These are phyloP conservation scores for Puntigrus tetrazona DNA, from an alignment of 2,113 vertebrate genomes.

Conservation along the genomic window DNA sequence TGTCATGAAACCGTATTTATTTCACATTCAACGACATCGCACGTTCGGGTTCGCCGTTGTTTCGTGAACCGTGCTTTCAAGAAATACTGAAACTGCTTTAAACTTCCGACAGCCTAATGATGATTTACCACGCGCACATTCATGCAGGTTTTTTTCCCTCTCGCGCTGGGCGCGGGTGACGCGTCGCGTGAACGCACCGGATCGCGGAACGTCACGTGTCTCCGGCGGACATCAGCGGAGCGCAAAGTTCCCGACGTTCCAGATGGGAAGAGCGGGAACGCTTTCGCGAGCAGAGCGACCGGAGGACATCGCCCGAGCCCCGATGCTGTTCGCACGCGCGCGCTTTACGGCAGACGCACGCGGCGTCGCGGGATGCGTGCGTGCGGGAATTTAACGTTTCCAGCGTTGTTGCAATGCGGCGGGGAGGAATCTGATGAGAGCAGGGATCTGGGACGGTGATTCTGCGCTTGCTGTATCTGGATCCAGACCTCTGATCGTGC, in stretches of 20 bases:
- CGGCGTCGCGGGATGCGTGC: background rate
- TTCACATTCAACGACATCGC: background rate
- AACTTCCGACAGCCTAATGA: too few relatives aligned
- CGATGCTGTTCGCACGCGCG: background rate
- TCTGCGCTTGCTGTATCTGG: slow-evolving; percentile 6
- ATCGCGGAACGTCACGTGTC: slow-evolving; percentile 44
- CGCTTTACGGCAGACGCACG: slow-evolving; percentile 3
- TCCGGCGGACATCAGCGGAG: slow-evolving; percentile 53
- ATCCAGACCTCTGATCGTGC: slow-evolving; percentile 13
- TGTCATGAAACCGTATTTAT: background rate
- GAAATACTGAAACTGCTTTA: too few relatives aligned
- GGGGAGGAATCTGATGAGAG: slow-evolving; percentile 6
- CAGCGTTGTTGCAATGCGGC: slow-evolving; percentile 53
- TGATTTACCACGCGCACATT: background rate
- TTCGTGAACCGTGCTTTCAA: too few relatives aligned
- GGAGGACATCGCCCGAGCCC: slow-evolving; percentile 6
- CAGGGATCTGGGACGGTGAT: slow-evolving; percentile 53
- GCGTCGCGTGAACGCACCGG: slow-evolving; percentile 11
- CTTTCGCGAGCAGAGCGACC: background rate
- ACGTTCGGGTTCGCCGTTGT: background rate
- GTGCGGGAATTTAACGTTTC: slow-evolving; percentile 35
- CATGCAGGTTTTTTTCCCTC: background rate
- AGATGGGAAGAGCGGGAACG: background rate
- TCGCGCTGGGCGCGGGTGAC: background rate
- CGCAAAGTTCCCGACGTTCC: slow-evolving; percentile 40